Base-by-base conservation (phyloP, 2,797 vertebrate genomes). In the Acrossocheilus fasciatus region DNA sequence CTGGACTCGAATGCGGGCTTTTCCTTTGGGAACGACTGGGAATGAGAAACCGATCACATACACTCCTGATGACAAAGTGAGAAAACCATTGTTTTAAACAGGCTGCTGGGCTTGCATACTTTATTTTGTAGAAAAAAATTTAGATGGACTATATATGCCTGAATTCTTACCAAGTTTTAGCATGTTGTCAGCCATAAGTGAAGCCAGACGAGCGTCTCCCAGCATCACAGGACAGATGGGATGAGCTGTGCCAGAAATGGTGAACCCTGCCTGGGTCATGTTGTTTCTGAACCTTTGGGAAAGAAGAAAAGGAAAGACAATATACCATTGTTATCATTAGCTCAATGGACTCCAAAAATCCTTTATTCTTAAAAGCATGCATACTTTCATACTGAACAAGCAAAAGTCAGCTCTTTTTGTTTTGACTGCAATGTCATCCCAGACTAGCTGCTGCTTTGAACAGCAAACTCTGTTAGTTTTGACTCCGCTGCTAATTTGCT, bases 211-310 rank as follows among this genome's bases (percentile, higher is more conserved):
- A 1, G 98, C 98, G 0, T 99, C 98, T 0, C 98, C 98, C 0
- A 99, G 94, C 98, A 99, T 99, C 92, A 99, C 97, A 0, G 98
- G 98, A 70, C 97, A 99, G 93, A 99, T 99, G n/a, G 98, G 98
- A 88, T 99, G 98, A 89, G 93, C 93, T 0, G 94, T 93, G 85
- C 98, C 98, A 0, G 94, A 93, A 81, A 99, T 95, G 89, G 97
- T 97, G 93, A 99, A 99, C 68, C 98, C 98, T 0, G 98, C 98
- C 43, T 96, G 90, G 0, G 93, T 95, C 98, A 99, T 99, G 86
- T 94, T 95, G 92, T 95, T 96, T 90, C 98, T 97, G 92, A 99
- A 99, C 91, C 98, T 99, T 91, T 75, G 14, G 54, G 10, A 74
- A 43, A 8, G 57, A 64, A 88, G 72, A n/a, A 66, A 39, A 86